Evolutionary conservation across 2,888 invertebrate species (phyloP).

Genomic region (Macrosoma leucophasiata): DNA sequence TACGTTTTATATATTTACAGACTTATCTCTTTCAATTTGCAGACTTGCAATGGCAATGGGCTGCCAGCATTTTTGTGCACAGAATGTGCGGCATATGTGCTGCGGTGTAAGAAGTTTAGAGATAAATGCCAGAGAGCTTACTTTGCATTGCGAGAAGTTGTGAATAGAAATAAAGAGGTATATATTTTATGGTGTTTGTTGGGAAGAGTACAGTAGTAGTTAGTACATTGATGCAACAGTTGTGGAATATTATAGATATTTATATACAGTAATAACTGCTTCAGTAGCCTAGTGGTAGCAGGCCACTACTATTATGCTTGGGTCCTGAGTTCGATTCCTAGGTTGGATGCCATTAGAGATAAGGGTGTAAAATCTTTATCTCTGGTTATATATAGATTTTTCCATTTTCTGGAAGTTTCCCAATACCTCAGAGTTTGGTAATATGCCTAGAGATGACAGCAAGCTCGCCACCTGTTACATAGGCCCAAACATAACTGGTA

Average conservation of each 20-base stretch:
- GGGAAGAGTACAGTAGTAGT: conserved; percentile 7
- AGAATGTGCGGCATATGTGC: conserved; percentile 47
- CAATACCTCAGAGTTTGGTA: too few species aligned
- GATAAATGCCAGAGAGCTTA: conserved; percentile 57
- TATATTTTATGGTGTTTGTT: too few species aligned
- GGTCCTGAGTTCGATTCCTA: too few species aligned
- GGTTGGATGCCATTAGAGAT: too few species aligned
- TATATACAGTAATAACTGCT: neutral
- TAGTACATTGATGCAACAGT: neutral
- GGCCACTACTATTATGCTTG: too few species aligned
- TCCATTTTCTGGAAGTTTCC: too few species aligned
- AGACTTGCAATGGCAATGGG: conserved; percentile 44
- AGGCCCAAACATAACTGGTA: too few species aligned
- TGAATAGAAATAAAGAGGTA: conserved; percentile 50
- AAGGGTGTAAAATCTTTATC: too few species aligned
- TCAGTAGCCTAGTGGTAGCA: neutral
- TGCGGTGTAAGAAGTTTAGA: conserved; percentile 46
- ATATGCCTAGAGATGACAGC: too few species aligned
- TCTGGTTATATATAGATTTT: too few species aligned
- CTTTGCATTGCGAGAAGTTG: conserved; percentile 47
- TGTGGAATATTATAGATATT: neutral
- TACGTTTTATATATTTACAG: neutral
- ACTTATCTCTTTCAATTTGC: conserved; percentile 27
- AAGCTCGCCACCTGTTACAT: too few species aligned
- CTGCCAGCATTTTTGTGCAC: conserved; percentile 56